Evolutionary conservation across 2,113 vertebrate genomes (phyloP).

Genomic region (Lontra canadensis): DNA sequence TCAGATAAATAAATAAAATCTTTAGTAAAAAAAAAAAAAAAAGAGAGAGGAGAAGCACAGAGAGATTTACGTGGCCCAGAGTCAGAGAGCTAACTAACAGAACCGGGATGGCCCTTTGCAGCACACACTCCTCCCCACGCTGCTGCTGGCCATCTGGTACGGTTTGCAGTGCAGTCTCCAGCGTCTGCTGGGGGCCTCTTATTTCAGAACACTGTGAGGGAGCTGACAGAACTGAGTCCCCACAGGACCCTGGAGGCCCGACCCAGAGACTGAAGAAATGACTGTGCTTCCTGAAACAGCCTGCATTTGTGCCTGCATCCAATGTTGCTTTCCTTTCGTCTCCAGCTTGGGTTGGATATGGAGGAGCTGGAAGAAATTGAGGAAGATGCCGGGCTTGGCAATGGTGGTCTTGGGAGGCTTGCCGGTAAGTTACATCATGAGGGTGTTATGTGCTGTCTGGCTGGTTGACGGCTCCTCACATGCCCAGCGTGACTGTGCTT

Average conservation of each 20-base stretch:
- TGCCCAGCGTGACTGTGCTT: fast-evolving
- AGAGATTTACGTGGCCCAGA: neutral
- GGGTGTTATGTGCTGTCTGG: neutral
- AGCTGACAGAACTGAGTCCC: neutral
- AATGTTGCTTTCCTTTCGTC: neutral
- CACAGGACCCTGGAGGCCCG: neutral
- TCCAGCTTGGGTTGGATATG: conserved; percentile 95
- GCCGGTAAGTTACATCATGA: conserved; percentile 88
- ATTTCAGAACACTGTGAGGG: neutral
- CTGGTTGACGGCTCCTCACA: neutral
- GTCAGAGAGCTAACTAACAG: neutral
- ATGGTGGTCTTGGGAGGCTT: conserved; percentile 95
- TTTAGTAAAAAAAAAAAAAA: too few relatives aligned
- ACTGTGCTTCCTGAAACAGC: neutral
- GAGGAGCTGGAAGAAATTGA: conserved; percentile 98
- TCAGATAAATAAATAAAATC: too few relatives aligned
- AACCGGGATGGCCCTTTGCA: neutral
- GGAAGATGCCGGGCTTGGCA: conserved; percentile 97
- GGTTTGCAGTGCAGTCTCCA: neutral
- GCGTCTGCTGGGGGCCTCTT: neutral
- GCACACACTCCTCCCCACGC: neutral
- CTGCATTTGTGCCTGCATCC: neutral
- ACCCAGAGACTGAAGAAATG: neutral
- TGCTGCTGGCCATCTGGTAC: neutral
- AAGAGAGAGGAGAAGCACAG: neutral